A percentile compares a stretch with the other conserved stretches of the same genome.
These are phyloP conservation scores for Nemurella pictetii DNA, from an alignment of 2,888 invertebrate species.

Conservation along the genomic window DNA sequence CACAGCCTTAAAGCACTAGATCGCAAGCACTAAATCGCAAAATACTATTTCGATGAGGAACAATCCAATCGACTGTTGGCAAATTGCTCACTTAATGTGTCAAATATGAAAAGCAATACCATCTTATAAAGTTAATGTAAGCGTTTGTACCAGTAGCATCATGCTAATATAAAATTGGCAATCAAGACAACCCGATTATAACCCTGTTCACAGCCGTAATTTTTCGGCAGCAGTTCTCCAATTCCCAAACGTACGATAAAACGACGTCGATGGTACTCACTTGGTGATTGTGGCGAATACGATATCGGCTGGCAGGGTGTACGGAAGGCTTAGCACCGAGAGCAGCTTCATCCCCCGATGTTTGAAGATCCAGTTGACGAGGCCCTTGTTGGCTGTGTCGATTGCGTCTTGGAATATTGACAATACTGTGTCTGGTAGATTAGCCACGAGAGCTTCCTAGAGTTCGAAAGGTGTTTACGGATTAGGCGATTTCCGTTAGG, in stretches of 20 bases:
- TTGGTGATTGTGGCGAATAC: conserved; percentile 83
- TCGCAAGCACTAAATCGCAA: no score
- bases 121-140: no score
- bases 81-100: no score
- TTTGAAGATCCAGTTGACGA: conserved; percentile 88
- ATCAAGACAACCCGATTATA: no score
- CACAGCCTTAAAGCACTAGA: no score
- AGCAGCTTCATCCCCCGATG: conserved; percentile 79
- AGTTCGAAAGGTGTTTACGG: conserved; percentile 42
- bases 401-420: conserved; percentile 91
- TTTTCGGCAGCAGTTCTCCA: no score
- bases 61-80: no score
- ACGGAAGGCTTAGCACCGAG: conserved; percentile 80
- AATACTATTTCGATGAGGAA: no score
- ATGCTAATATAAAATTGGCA: no score
- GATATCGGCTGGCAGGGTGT: conserved; percentile 85
- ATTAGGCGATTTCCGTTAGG: neutral
- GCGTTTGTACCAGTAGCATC: no score
- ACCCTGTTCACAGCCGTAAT: no score
- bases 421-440: conserved; percentile 87
- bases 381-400: conserved; percentile 87
- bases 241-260: neutral
- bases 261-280: conserved; percentile 60
- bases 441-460: conserved; percentile 83
- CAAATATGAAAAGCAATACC: no score